Conservation (phyloP, 2,113 vertebrate genomes). For the Orthochromis indermauri region DNA sequence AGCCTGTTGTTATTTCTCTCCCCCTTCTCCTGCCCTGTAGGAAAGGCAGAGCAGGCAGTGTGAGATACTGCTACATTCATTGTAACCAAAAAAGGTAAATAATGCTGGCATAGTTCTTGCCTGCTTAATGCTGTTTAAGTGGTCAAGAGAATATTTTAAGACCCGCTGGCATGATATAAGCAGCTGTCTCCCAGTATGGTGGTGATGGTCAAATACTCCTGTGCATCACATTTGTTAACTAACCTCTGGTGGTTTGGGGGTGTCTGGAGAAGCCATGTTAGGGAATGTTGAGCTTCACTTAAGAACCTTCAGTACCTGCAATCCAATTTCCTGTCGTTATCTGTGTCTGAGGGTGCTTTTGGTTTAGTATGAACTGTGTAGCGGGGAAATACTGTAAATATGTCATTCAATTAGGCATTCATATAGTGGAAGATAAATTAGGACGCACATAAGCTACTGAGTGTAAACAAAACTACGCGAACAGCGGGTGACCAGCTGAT, state of each 20-base stretch:
- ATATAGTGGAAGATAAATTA: background rate
- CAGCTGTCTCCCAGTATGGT: background rate
- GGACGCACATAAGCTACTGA: background rate
- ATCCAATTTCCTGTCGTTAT: background rate
- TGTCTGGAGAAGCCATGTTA: background rate
- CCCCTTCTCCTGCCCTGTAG: conserved; percentile 68
- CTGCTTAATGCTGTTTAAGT: background rate
- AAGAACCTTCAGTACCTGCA: background rate
- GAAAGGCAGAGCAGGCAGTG: conserved; percentile 77
- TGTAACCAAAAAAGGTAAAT: conserved; percentile 82
- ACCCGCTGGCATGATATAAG: conserved; percentile 14
- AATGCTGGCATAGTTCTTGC: background rate
- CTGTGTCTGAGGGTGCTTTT: background rate
- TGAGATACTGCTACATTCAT: conserved; percentile 74
- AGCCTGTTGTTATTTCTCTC: conserved; percentile 39
- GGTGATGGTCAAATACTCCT: background rate
- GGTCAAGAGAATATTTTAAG: background rate
- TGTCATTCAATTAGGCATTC: background rate
- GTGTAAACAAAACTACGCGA: background rate
- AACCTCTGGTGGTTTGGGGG: background rate
- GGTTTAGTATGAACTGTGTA: background rate
- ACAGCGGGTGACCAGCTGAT: background rate
- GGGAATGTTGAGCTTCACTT: background rate
- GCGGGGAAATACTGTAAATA: background rate
- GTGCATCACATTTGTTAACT: background rate